These are phyloP conservation scores for Buceros bicornis DNA, from an alignment of 2,797 vertebrate genomes.

Conservation along the genomic window DNA sequence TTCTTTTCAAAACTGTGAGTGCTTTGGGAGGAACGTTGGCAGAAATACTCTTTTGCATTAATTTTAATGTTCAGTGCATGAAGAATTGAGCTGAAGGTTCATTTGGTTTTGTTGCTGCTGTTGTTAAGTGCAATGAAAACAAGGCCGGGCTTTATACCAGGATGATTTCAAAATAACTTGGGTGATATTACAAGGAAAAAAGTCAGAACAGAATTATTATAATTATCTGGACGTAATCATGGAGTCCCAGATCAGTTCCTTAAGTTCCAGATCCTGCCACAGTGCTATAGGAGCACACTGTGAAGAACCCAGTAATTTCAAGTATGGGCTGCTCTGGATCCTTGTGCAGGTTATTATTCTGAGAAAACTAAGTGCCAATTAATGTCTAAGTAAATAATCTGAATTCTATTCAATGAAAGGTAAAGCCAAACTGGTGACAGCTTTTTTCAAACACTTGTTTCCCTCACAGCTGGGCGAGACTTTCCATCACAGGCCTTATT, in stretches of 20 bases:
- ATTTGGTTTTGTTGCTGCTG: not conserved
- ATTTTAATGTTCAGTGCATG: not conserved
- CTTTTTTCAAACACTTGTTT: not conserved
- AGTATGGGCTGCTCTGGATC: not conserved
- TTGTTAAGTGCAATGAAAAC: not conserved
- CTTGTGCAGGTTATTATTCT: not conserved
- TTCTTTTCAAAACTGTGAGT: not conserved
- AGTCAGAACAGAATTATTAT: not conserved
- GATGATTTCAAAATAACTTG: not conserved
- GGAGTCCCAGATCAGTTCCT: not conserved
- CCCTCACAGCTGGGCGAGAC: not conserved
- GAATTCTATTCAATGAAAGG: slow-evolving; percentile 1
- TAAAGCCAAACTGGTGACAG: not conserved
- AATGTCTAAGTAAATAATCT: not conserved
- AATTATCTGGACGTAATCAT: not conserved
- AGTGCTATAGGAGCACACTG: not conserved
- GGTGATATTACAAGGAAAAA: not conserved
- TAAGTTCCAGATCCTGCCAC: not conserved
- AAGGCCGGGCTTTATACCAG: not conserved
- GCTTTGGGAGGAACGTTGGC: not conserved
- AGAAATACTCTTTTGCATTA: not conserved
- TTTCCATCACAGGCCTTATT: not conserved
- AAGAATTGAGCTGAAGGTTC: not conserved
- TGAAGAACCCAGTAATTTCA: not conserved
- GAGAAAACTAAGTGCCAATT: not conserved